phyloP scores from a whole-genome alignment of 2,888 invertebrate genomes.

The Habroteleia sp. region DNA sequence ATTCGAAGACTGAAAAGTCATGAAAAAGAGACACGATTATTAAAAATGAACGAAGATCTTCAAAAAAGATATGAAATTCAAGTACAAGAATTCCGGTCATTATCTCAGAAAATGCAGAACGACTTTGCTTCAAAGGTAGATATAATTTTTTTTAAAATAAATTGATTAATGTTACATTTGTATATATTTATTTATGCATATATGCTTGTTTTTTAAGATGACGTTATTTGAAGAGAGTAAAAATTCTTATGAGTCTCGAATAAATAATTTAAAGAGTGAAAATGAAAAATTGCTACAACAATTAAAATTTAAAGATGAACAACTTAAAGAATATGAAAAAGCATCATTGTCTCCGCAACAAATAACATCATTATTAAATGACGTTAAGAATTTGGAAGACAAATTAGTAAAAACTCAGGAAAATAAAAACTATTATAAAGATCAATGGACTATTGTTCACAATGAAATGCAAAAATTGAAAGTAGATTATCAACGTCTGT shows the following conservation, averaged over 20 bases:
- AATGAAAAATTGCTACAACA: conserved; percentile 71
- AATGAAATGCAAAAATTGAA: conserved; percentile 86
- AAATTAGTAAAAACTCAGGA: conserved; percentile 85
- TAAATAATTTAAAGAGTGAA: conserved; percentile 71
- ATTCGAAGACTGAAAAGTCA: conserved; percentile 82
- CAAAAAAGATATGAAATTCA: conserved; percentile 84
- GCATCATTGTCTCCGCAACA: conserved; percentile 86
- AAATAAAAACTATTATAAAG: conserved; percentile 88
- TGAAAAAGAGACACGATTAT: conserved; percentile 83
- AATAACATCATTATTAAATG: conserved; percentile 85
- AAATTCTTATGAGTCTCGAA: conserved; percentile 68
- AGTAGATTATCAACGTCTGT: conserved; percentile 82
- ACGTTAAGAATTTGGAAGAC: conserved; percentile 85
- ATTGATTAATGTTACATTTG: too few species aligned
- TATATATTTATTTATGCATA: too few species aligned
- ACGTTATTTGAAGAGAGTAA: conserved; percentile 72
- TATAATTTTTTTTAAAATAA: conserved; percentile 9
- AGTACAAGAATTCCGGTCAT: conserved; percentile 84
- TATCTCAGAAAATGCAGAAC: conserved; percentile 83
- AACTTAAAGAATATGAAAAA: conserved; percentile 79
- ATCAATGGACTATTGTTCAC: conserved; percentile 87
- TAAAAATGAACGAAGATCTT: conserved; percentile 83
- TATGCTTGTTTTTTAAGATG: conserved; percentile 66
- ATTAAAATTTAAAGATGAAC: conserved; percentile 69
- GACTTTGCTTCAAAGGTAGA: conserved; percentile 83